A percentile compares a stretch with the other conserved stretches of the same genome.
Evolutionary conservation across 2,797 vertebrate species (phyloP).

Genomic region (Ammospiza maritima): DNA sequence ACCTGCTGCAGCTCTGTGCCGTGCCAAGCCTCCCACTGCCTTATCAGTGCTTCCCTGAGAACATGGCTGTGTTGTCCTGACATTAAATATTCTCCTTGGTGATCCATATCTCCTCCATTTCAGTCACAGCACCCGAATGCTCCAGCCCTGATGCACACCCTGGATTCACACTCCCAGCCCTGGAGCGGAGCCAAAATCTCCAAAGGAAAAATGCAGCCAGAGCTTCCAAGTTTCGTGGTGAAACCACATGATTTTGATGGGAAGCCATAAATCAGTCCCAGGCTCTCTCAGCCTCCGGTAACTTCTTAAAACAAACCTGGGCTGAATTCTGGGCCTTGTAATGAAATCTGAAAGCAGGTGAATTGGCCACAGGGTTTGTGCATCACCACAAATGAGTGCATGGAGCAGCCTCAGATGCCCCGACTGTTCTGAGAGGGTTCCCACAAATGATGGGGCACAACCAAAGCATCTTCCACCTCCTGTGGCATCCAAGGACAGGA

Average conservation of each 20-base stretch:
- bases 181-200: constrained; percentile 47
- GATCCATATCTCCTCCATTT: neutral
- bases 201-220: constrained; percentile 48
- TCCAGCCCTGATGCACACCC: neutral
- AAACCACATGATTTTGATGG: constrained; percentile 61
- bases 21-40: neutral
- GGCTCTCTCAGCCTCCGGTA: neutral
- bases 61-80: neutral
- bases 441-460: neutral
- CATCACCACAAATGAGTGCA: neutral
- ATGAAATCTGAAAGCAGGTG: constrained; percentile 56
- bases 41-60: neutral
- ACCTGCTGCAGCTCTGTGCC: neutral
- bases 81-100: neutral
- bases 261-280: constrained; percentile 69
- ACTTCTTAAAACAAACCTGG: constrained; percentile 63
- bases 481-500: neutral
- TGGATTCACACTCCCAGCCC: neutral
- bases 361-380: neutral
- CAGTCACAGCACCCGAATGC: accelerated
- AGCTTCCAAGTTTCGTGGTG: constrained; percentile 44
- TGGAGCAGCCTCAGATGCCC: accelerated
- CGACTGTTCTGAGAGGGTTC: neutral
- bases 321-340: constrained; percentile 41
- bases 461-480: neutral